Base-by-base conservation (phyloP, 2,888 invertebrate species). In the Epinotia brunnichana region DNA sequence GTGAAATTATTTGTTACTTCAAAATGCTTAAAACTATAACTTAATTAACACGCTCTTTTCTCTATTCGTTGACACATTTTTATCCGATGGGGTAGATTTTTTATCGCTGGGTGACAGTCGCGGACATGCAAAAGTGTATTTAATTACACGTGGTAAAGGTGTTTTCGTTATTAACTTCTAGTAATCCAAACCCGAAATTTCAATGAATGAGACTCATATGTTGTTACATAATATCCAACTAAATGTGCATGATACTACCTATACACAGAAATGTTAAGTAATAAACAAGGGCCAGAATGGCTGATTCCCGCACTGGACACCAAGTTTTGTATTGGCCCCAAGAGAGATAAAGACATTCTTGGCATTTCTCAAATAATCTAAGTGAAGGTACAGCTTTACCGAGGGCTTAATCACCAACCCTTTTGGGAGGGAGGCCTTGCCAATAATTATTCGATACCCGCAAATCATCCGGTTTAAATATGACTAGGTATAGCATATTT, bases 401-500 rank as follows among this genome's bases (percentile, higher is more conserved):
- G 83, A 82, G 79, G 85, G 84, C 83, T 86, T 87, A 89, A 89
- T 89, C 87, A 85, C 83, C 82, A 80, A 85, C 88, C 86, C 85
- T 85, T 84, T 81, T 77, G 78, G 81, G 80, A 74, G 80, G 80
- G 81, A 79, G 39, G 85, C 81, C 81, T 82, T 87, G 62, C 76
- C 74, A 86, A 83, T 85, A 83, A 85, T 87, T 85, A 90, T 89
- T 88, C 85, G 88, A 88, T 88, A 88, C 84, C 82, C 86, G 82
- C 83, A 86, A 87, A 89, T 88, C 86, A 86, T 83, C 82, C 81
- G 79, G 76, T 77, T 76, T 76, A 75, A n/a, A n/a, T n/a, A n/a
- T 75, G 68, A 74, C 76, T 78, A 0, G n/a, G n/a, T n/a, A n/a
- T 24, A 48, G 48, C 44, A 48, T 24, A 62, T 24, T 62, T 48